phyloP scores from a whole-genome alignment of 2,113 vertebrate species.

The Sturnira hondurensis region DNA sequence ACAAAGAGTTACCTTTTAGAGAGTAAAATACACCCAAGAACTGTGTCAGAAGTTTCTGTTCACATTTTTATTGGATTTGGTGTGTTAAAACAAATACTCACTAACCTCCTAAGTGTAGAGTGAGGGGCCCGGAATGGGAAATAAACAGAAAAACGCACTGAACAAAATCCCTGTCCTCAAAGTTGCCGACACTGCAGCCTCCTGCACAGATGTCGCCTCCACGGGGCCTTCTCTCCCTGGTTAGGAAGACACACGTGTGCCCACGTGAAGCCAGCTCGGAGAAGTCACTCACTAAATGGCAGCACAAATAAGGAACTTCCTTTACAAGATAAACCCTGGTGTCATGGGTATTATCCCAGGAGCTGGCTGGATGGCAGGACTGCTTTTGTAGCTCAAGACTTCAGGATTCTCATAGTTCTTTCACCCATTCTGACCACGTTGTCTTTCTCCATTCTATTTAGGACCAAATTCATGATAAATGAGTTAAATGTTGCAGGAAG shows the following conservation, averaged over 20 bases:
- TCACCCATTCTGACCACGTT: neutral
- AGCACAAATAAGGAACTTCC: neutral
- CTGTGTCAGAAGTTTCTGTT: neutral
- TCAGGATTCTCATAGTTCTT: neutral
- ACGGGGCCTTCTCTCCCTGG: too few relatives aligned
- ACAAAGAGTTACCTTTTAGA: constrained; percentile 25
- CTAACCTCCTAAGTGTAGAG: neutral
- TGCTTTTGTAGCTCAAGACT: neutral
- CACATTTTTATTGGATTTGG: neutral
- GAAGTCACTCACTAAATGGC: neutral
- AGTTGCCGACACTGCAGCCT: neutral
- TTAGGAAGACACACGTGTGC: neutral
- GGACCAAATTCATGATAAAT: neutral
- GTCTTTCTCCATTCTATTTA: neutral
- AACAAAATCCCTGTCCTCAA: neutral
- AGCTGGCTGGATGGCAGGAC: neutral
- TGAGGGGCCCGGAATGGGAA: neutral
- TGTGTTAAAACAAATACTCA: neutral
- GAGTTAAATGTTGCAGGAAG: neutral
- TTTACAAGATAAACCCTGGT: neutral
- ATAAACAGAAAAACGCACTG: constrained; percentile 1
- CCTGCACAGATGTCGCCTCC: neutral
- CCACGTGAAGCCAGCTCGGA: neutral
- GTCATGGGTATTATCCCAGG: too few relatives aligned
- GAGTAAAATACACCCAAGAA: neutral